Conservation (phyloP, 2,113 vertebrate genomes). For the Scatophagus argus region DNA sequence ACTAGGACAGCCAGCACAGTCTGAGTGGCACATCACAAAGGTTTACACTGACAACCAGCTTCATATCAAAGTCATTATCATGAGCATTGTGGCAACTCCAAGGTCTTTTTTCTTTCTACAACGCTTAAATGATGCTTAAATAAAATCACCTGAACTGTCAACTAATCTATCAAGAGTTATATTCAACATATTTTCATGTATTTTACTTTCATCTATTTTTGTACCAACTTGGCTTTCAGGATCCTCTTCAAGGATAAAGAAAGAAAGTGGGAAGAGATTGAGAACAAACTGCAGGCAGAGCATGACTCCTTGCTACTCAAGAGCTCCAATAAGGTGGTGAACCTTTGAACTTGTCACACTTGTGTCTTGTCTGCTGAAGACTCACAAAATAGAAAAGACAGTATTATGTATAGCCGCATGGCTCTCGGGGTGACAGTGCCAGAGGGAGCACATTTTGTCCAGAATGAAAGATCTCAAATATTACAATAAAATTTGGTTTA, state of each 20-base stretch:
- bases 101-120: conserved; percentile 6
- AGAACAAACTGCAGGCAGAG: conserved; percentile 92
- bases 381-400: background rate
- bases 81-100: conserved; percentile 22
- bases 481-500: background rate
- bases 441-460: background rate
- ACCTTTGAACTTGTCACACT: background rate
- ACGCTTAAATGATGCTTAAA: conserved; percentile 3
- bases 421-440: background rate
- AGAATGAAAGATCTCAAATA: background rate
- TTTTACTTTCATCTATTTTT: conserved; percentile 63
- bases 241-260: conserved; percentile 98
- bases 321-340: conserved; percentile 93
- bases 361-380: background rate
- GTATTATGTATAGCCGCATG: background rate
- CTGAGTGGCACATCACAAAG: conserved; percentile 64
- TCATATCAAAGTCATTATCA: conserved; percentile 29
- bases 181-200: conserved; percentile 35
- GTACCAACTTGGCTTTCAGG: conserved; percentile 79
- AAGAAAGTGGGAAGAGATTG: conserved; percentile 96
- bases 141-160: conserved; percentile 13
- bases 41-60: conserved; percentile 13
- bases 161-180: conserved; percentile 5
- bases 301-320: conserved; percentile 95
- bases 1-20: conserved; percentile 23